Conservation (phyloP, 2,888 invertebrate genomes). For the Diloba caeruleocephala region DNA sequence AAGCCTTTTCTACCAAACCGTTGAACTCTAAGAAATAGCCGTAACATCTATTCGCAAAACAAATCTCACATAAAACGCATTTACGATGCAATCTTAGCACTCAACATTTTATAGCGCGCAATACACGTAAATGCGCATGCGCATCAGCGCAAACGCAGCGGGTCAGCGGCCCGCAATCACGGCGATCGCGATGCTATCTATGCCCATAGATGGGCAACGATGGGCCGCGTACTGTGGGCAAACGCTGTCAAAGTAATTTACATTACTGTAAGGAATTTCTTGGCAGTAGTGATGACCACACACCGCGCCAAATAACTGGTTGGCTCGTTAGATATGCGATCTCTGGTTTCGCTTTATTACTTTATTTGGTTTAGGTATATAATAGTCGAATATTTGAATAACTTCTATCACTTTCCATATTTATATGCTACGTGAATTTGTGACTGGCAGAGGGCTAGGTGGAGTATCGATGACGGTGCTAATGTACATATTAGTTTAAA, state of each 20-base stretch:
- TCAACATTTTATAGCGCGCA: conserved; percentile 33
- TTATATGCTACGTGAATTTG: too few species aligned
- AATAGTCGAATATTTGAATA: conserved; percentile 13
- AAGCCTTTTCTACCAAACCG: conserved; percentile 2
- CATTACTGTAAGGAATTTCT: conserved; percentile 46
- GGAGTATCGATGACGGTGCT: too few species aligned
- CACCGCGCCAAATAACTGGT: conserved; percentile 34
- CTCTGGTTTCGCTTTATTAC: conserved; percentile 18
- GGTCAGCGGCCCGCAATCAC: conserved; percentile 53
- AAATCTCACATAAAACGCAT: conserved; percentile 38
- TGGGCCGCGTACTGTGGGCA: conserved; percentile 42
- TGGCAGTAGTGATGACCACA: conserved; percentile 34
- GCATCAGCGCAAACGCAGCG: conserved; percentile 29
- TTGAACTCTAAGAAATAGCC: conserved; percentile 26
- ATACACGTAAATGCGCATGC: conserved; percentile 32
- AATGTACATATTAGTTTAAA: too few species aligned
- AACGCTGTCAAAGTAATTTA: conserved; percentile 49
- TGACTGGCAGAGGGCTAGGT: too few species aligned
- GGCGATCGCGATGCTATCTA: conserved; percentile 52
- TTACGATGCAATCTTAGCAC: conserved; percentile 44
- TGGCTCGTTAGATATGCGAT: conserved; percentile 27
- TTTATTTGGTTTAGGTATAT: conserved; percentile 32
- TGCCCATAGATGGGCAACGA: conserved; percentile 50
- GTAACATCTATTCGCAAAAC: conserved; percentile 26
- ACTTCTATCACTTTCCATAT: too few species aligned